Conservation (phyloP, 2,113 vertebrate species). For the Gulo gulo region DNA sequence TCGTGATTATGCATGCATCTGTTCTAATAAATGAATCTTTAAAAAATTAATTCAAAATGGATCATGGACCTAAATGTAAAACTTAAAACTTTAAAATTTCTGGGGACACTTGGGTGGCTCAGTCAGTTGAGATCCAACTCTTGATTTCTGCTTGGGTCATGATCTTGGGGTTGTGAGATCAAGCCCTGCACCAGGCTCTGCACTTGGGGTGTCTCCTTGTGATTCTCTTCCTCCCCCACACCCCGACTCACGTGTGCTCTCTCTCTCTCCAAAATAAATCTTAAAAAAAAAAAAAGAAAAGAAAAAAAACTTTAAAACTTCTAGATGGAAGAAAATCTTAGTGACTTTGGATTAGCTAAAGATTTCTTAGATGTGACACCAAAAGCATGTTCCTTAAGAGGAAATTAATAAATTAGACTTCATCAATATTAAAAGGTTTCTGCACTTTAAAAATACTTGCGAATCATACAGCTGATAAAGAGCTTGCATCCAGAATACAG, state of each 20-base stretch:
- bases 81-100: background rate
- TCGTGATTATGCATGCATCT: too few relatives aligned
- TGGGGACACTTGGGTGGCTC: background rate
- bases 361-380: background rate
- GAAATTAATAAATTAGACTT: background rate
- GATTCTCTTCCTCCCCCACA: background rate
- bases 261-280: background rate
- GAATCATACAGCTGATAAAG: background rate
- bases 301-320: background rate
- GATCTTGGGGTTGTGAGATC: background rate
- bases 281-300: background rate
- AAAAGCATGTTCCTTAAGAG: background rate
- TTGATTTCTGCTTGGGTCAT: background rate
- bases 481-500: background rate
- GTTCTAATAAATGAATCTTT: background rate
- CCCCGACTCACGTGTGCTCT: background rate
- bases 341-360: background rate
- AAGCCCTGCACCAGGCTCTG: background rate
- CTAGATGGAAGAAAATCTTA: background rate
- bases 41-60: constrained; percentile 1
- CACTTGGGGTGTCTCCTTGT: background rate
- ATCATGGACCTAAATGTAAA: background rate
- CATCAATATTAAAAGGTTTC: constrained; percentile 11
- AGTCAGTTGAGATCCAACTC: background rate
- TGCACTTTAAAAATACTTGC: background rate